A percentile compares a stretch with the other conserved stretches of the same genome.
Evolutionary conservation across 1,140 invertebrate genomes (phyloP).

Genomic region (Drosophila kikkawai): DNA sequence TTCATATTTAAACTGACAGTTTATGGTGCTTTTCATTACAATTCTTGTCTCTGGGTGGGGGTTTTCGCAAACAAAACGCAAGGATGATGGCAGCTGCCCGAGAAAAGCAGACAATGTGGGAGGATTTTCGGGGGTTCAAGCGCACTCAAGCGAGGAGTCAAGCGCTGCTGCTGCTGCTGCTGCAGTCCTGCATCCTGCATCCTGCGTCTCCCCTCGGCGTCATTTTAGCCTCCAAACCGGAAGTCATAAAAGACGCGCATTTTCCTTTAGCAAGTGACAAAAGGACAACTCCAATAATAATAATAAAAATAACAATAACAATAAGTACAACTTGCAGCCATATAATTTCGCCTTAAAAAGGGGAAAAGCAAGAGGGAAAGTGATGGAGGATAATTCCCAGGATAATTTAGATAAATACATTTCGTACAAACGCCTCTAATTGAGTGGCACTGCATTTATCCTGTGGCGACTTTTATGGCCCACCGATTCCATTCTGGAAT

Average conservation of each 20-base stretch:
- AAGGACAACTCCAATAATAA: conserved; percentile 44
- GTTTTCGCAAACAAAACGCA: conserved; percentile 59
- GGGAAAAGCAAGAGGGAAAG: not conserved
- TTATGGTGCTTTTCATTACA: conserved; percentile 82
- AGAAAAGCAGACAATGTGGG: conserved; percentile 15
- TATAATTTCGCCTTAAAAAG: conserved; percentile 64
- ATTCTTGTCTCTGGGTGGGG: conserved; percentile 66
- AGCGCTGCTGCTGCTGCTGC: conserved; percentile 28
- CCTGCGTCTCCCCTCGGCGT: conserved; percentile 44
- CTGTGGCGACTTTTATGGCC: conserved; percentile 66
- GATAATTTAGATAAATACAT: conserved; percentile 82
- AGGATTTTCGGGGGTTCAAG: conserved; percentile 18
- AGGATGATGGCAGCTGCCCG: conserved; percentile 16
- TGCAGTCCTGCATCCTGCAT: conserved; percentile 16
- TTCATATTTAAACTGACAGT: conserved; percentile 83
- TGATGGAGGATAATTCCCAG: conserved; percentile 55
- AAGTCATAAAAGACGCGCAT: conserved; percentile 82
- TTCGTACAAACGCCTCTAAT: conserved; percentile 62
- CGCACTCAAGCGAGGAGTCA: conserved; percentile 53
- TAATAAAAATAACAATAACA: conserved; percentile 62
- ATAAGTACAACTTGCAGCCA: conserved; percentile 65
- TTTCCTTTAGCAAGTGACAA: conserved; percentile 43
- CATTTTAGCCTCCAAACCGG: conserved; percentile 74
- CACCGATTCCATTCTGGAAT: conserved; percentile 48
- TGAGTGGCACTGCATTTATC: conserved; percentile 61